Conservation (phyloP, 2,888 invertebrate species). For the Furcula furcula region DNA sequence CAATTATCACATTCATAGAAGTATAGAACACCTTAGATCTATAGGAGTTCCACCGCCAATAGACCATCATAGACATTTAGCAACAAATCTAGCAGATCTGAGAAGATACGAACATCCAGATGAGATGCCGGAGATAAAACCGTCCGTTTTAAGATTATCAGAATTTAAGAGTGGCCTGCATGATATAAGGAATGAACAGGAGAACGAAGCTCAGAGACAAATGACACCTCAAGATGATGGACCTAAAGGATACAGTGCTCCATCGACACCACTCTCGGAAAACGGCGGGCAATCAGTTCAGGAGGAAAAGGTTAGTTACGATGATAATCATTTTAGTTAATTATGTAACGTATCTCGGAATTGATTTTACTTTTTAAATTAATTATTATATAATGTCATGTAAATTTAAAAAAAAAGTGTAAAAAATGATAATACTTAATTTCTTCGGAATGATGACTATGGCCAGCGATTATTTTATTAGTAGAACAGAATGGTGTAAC, state of each 20-base stretch:
- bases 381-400: no score
- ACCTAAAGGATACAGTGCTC: constrained; percentile 76
- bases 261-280: constrained; percentile 75
- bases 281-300: constrained; percentile 72
- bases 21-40: constrained; percentile 84
- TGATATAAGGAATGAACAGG: constrained; percentile 71
- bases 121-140: constrained; percentile 75
- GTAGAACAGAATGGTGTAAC: no score
- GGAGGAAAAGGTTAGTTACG: constrained; percentile 78
- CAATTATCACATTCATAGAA: constrained; percentile 84
- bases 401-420: no score
- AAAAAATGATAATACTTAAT: no score
- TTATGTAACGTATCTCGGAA: no score
- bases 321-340: no score
- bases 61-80: constrained; percentile 72
- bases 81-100: constrained; percentile 71
- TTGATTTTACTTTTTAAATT: no score
- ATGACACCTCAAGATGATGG: constrained; percentile 75
- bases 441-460: no score
- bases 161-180: constrained; percentile 75
- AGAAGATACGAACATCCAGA: constrained; percentile 77
- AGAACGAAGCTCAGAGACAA: constrained; percentile 70
- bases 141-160: constrained; percentile 74
- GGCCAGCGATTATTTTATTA: no score
- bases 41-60: constrained; percentile 79